phyloP scores from a whole-genome alignment of 2,888 invertebrate species.

The Brachypalpus laphriformis region DNA sequence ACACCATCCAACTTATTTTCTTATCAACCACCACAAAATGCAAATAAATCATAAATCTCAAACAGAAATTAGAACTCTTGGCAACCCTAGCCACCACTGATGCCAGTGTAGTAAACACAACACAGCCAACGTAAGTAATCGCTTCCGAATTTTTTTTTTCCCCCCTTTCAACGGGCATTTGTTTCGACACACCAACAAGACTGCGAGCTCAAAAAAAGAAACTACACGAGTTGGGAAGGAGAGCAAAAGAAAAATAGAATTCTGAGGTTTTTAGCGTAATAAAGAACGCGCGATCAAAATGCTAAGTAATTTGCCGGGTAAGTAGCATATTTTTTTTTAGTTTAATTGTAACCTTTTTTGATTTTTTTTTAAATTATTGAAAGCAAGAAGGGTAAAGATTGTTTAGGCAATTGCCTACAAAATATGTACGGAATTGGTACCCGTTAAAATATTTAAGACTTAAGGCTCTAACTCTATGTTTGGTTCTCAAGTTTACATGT shows the following conservation, averaged over 20 bases:
- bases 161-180: not conserved
- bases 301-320: not conserved
- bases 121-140: conserved; percentile 8
- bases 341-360: too few species aligned
- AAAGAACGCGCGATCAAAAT: not conserved
- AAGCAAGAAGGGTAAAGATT: too few species aligned
- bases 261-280: not conserved
- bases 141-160: conserved; percentile 7
- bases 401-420: too few species aligned
- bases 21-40: too few species aligned
- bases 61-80: not conserved
- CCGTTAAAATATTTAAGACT: too few species aligned
- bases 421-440: too few species aligned
- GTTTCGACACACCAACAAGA: not conserved
- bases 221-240: not conserved
- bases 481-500: too few species aligned
- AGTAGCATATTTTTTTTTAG: too few species aligned
- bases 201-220: conserved; percentile 2
- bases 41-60: too few species aligned
- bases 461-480: too few species aligned
- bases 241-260: conserved; percentile 1
- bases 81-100: not conserved
- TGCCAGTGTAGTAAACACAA: not conserved
- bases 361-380: too few species aligned
- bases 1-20: too few species aligned